These are phyloP conservation scores for Imbricaverruca yamaguchii DNA, from an alignment of 2,888 invertebrate genomes.

Conservation along the genomic window DNA sequence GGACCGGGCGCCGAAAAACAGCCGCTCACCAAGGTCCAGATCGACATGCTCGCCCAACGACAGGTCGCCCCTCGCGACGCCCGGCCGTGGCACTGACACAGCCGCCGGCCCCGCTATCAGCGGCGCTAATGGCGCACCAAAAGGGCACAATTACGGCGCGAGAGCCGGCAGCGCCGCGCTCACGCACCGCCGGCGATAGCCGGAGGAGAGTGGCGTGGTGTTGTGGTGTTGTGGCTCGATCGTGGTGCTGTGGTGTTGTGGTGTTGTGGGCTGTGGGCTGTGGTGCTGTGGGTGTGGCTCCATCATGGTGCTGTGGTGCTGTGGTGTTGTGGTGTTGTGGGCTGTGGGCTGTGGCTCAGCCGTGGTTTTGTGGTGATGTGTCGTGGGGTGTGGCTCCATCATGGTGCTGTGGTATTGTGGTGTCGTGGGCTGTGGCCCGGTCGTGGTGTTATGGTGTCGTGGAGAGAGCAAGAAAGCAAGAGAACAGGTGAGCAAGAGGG, in stretches of 20 bases:
- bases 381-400: conserved; percentile 38
- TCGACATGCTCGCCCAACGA: conserved; percentile 15
- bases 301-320: conserved; percentile 36
- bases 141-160: conserved; percentile 35
- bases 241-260: conserved; percentile 30
- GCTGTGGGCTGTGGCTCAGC: background rate
- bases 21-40: background rate
- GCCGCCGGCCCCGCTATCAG: conserved; percentile 34
- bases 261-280: conserved; percentile 22
- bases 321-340: too few relatives aligned
- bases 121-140: conserved; percentile 34
- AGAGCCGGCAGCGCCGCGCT: conserved; percentile 33
- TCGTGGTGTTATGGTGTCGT: too few relatives aligned
- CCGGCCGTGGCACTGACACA: conserved; percentile 33
- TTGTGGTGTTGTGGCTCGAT: too few relatives aligned
- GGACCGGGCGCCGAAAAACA: conserved; percentile 1
- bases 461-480: too few relatives aligned
- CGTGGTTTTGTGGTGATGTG: conserved; percentile 30
- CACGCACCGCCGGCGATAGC: conserved; percentile 37
- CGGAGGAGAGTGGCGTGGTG: conserved; percentile 24
- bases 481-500: too few relatives aligned
- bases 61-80: conserved; percentile 9
- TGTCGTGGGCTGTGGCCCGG: too few relatives aligned
- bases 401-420: conserved; percentile 36
- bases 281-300: conserved; percentile 38